phyloP scores from a whole-genome alignment of 1,140 invertebrate species.

The Cheumatopsyche charites region DNA sequence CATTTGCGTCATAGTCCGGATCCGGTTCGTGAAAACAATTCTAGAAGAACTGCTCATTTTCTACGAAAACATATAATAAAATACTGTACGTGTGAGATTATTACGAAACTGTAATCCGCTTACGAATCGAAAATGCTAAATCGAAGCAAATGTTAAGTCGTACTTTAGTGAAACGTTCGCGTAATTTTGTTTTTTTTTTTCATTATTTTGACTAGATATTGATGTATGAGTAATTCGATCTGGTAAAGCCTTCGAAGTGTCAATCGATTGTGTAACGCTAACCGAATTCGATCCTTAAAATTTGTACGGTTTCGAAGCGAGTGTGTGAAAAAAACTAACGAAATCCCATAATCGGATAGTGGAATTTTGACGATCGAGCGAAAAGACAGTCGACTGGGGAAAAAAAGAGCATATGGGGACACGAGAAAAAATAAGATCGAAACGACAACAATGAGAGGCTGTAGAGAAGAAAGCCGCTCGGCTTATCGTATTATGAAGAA shows the following conservation, averaged over 20 bases:
- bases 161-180: no score
- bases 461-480: constrained; percentile 25
- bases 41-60: no score
- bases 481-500: constrained; percentile 35
- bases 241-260: not conserved
- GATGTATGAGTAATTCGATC: no score
- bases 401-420: not conserved
- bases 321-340: not conserved
- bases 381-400: not conserved
- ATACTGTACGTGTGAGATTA: no score
- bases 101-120: no score
- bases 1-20: constrained; percentile 4
- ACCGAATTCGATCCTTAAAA: not conserved
- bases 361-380: not conserved
- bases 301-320: not conserved
- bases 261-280: no score
- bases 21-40: no score
- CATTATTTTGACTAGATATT: no score
- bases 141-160: no score
- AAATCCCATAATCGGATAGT: constrained; percentile 17
- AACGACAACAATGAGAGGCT: not conserved
- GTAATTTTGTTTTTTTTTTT: no score
- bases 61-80: no score
- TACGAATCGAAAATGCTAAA: no score
- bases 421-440: not conserved